These are phyloP conservation scores for Tolypeutes matacus DNA, from an alignment of 2,797 vertebrate genomes.

Conservation along the genomic window DNA sequence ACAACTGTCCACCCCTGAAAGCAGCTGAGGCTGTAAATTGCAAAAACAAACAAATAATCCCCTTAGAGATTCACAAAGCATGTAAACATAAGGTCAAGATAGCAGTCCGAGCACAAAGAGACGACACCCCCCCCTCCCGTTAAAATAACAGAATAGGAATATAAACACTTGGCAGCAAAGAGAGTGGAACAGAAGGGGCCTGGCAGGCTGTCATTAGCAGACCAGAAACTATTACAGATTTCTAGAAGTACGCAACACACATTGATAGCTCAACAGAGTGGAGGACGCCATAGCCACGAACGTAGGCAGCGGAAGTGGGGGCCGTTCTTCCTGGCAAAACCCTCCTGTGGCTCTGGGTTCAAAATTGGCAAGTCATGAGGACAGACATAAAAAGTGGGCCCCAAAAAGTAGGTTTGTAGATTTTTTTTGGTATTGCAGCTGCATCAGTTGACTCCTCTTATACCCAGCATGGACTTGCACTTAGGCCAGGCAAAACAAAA, in stretches of 20 bases:
- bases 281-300: background rate
- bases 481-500: background rate
- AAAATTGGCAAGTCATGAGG: background rate
- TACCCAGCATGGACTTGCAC: background rate
- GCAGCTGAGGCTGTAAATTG: background rate
- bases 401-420: background rate
- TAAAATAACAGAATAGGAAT: background rate
- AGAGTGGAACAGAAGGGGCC: background rate
- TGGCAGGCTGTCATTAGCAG: background rate
- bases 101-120: background rate
- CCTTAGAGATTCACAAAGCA: conserved; percentile 23
- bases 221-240: background rate
- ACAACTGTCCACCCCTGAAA: background rate
- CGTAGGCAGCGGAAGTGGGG: background rate
- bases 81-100: background rate
- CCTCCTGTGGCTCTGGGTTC: background rate
- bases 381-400: background rate
- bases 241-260: background rate
- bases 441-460: background rate
- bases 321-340: background rate
- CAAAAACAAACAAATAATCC: background rate
- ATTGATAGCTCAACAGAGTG: background rate
- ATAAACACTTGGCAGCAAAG: background rate
- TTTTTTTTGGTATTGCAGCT: background rate
- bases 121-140: too few species aligned